phyloP scores from a whole-genome alignment of 30 jellyfish, hydroid and myxozoan genomes.

The Cassiopea xamachana region DNA sequence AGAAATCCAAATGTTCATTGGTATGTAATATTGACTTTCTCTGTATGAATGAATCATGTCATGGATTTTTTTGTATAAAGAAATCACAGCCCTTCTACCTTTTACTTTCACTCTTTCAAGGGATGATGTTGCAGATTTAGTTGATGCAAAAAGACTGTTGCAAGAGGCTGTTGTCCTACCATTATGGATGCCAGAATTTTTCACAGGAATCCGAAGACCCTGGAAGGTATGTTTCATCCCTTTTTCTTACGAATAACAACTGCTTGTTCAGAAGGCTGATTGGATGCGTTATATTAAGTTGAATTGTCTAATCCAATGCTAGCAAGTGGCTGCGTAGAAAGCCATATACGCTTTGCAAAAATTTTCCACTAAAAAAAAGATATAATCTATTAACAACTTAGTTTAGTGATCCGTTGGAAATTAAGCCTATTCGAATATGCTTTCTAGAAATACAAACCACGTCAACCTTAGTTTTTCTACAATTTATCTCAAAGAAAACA shows the following conservation, averaged over 20 bases:
- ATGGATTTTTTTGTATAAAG: not conserved
- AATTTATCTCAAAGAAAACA: no score
- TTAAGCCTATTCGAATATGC: no score
- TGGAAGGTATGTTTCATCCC: constrained; percentile 81
- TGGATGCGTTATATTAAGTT: not conserved
- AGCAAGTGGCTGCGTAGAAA: no score
- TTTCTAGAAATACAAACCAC: no score
- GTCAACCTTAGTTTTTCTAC: no score
- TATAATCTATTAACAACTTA: no score
- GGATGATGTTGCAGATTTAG: constrained; percentile 94
- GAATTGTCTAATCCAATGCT: no score
- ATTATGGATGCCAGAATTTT: constrained; percentile 94
- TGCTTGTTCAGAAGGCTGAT: not conserved
- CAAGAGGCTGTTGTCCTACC: constrained; percentile 99
- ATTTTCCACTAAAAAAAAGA: no score
- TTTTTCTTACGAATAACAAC: not conserved
- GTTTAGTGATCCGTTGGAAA: no score
- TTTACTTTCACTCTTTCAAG: constrained; percentile 21
- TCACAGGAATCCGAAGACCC: constrained; percentile 98
- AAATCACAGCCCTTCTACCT: not conserved
- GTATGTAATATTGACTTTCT: constrained; percentile 40
- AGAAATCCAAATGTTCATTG: constrained; percentile 94
- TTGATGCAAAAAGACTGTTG: constrained; percentile 89
- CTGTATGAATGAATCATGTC: not conserved
- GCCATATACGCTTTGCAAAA: no score